These are phyloP conservation scores for Geophilus truncorum DNA, from an alignment of 2,888 invertebrate species.

Conservation along the genomic window DNA sequence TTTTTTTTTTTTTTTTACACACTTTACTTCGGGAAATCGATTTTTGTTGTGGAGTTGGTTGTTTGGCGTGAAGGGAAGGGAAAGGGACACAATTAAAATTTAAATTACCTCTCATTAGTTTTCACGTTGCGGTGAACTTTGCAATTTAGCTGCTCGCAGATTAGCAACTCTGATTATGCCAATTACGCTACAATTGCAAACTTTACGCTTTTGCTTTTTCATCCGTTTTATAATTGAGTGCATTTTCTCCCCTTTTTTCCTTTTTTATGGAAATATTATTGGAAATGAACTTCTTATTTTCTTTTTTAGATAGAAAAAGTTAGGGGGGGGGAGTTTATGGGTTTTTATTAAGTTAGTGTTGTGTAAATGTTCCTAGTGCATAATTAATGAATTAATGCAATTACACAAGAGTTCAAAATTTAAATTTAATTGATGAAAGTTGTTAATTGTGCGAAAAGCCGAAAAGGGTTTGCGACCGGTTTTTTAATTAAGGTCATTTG, in stretches of 20 bases:
- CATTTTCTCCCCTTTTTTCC: background rate
- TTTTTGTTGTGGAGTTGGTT: conserved; percentile 18
- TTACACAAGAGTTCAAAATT: background rate
- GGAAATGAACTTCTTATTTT: background rate
- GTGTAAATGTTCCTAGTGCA: background rate
- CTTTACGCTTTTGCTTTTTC: background rate
- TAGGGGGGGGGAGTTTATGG: too few species aligned
- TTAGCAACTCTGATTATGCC: conserved; percentile 25
- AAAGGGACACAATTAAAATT: conserved; percentile 21
- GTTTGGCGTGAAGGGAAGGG: background rate
- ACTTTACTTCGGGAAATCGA: background rate
- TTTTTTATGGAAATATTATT: background rate
- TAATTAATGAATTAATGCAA: background rate
- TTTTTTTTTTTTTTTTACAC: background rate
- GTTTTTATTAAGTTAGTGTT: background rate
- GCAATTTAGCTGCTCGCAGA: conserved; percentile 27
- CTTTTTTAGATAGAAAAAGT: too few species aligned
- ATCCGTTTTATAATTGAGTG: background rate
- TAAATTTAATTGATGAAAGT: background rate
- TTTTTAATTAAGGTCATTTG: background rate
- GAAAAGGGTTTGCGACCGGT: background rate
- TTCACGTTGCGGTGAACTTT: conserved; percentile 27
- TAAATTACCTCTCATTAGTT: conserved; percentile 27
- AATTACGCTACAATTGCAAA: conserved; percentile 21
- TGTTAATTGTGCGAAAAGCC: background rate